These are phyloP conservation scores for Phycodurus eques DNA, from an alignment of 2,113 vertebrate species.

Conservation along the genomic window DNA sequence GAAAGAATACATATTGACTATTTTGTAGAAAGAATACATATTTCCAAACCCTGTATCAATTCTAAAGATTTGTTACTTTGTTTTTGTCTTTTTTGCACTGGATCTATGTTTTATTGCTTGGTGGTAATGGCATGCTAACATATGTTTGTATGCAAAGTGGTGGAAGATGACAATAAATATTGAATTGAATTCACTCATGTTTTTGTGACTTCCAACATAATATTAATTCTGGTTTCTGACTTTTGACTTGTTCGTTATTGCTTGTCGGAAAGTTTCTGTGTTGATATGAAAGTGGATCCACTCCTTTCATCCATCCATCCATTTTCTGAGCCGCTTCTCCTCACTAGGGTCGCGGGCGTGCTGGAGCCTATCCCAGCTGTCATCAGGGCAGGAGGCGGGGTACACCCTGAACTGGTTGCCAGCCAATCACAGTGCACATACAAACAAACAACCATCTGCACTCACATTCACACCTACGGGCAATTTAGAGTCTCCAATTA, in stretches of 20 bases:
- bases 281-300: neutral
- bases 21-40: neutral
- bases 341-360: too few relatives aligned
- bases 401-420: too few relatives aligned
- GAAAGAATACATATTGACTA: neutral
- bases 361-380: too few relatives aligned
- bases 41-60: neutral
- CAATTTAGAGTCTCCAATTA: too few relatives aligned
- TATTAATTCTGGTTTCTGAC: neutral
- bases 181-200: constrained; percentile 14
- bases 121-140: constrained; percentile 30
- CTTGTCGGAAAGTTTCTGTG: neutral
- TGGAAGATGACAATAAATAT: constrained; percentile 53
- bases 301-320: neutral
- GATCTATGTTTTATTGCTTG: constrained; percentile 45
- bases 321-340: too few relatives aligned
- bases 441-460: too few relatives aligned
- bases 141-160: constrained; percentile 43
- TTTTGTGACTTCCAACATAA: neutral
- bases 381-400: too few relatives aligned
- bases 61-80: constrained; percentile 15
- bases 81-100: constrained; percentile 54
- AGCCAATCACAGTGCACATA: too few relatives aligned
- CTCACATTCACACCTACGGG: too few relatives aligned
- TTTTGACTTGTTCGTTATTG: neutral